phyloP scores from a whole-genome alignment of 92 coral and sea anemone genomes.

The Desmophyllum pertusum region DNA sequence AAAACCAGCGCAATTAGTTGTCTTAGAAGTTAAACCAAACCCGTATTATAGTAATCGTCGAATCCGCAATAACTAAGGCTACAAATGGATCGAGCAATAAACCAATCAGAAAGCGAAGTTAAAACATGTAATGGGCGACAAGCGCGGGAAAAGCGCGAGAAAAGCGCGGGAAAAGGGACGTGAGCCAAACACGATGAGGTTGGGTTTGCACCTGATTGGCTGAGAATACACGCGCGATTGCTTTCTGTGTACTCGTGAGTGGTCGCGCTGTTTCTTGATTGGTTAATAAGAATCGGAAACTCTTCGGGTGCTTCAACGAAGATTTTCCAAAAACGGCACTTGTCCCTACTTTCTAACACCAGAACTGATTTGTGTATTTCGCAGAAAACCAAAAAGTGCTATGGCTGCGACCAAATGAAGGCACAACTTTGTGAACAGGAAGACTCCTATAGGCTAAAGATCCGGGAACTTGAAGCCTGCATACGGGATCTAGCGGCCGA shows the following conservation, averaged over 20 bases:
- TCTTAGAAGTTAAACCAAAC: neutral
- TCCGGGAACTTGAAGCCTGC: constrained; percentile 38
- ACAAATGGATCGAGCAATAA: neutral
- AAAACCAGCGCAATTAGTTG: neutral
- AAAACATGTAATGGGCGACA: neutral
- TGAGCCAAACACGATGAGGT: no score
- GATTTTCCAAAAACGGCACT: no score
- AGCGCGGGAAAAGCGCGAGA: neutral
- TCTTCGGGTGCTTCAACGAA: no score
- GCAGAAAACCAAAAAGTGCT: constrained; percentile 5
- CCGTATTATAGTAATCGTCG: no score
- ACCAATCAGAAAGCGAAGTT: neutral
- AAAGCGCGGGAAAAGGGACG: neutral
- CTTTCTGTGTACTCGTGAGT: no score
- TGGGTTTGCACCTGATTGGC: no score
- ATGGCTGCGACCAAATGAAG: constrained; percentile 24
- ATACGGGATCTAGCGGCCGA: constrained; percentile 31
- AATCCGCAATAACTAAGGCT: neutral
- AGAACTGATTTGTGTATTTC: neutral
- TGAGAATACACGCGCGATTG: no score
- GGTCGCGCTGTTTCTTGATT: no score
- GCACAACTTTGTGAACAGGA: constrained; percentile 3
- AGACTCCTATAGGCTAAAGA: neutral
- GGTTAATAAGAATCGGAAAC: no score
- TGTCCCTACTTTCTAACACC: no score